These are phyloP conservation scores for Mythimna albipuncta DNA, from an alignment of 2,888 invertebrate species.

Conservation along the genomic window DNA sequence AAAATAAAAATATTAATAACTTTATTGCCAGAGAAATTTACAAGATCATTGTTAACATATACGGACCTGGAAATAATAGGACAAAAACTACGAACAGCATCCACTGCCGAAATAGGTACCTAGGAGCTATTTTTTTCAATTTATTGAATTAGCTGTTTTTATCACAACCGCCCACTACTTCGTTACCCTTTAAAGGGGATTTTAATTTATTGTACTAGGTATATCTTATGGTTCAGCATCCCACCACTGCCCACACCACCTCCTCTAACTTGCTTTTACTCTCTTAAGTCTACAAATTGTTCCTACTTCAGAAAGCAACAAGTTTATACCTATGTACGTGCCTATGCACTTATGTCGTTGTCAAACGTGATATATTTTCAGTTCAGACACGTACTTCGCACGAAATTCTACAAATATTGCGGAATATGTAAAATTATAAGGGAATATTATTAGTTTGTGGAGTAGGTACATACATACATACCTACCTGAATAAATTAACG, in stretches of 20 bases:
- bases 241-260: not conserved
- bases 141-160: too few species aligned
- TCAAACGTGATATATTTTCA: conserved; percentile 62
- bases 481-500: conserved; percentile 8
- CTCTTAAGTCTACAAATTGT: not conserved
- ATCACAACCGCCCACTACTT: not conserved
- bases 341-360: conserved; percentile 53
- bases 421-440: conserved; percentile 23
- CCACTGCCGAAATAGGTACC: too few species aligned
- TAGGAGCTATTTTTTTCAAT: too few species aligned
- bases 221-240: not conserved
- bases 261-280: not conserved
- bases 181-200: not conserved
- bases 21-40: too few species aligned
- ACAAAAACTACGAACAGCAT: too few species aligned
- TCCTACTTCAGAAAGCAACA: not conserved
- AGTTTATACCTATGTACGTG: conserved; percentile 60
- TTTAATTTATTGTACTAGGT: conserved; percentile 8
- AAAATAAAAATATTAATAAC: too few species aligned
- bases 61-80: too few species aligned
- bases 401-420: conserved; percentile 36
- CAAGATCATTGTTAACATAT: too few species aligned
- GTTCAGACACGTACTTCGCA: conserved; percentile 65
- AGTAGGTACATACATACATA: conserved; percentile 4
- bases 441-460: conserved; percentile 7